phyloP scores from a whole-genome alignment of 1,140 invertebrate genomes.

The Zaprionus taronus region DNA sequence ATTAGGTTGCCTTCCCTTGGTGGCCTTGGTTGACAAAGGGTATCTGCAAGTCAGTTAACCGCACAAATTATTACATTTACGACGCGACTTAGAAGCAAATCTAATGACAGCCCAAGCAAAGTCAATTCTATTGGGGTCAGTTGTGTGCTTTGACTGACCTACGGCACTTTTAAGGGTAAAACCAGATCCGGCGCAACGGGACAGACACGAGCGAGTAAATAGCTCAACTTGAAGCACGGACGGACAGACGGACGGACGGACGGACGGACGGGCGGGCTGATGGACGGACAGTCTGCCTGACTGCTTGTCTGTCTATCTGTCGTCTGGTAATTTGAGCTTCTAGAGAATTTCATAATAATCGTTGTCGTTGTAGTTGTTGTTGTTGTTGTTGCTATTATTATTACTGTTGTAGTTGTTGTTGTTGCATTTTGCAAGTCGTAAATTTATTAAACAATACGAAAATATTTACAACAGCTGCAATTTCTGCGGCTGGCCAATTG shows the following conservation, averaged over 20 bases:
- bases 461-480: slow-evolving; percentile 42
- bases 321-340: slow-evolving; percentile 36
- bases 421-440: slow-evolving; percentile 37
- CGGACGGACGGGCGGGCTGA: too few relatives aligned
- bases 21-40: background rate
- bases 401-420: slow-evolving; percentile 14
- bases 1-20: background rate
- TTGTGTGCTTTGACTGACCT: slow-evolving; percentile 32
- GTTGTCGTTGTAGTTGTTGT: background rate
- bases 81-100: slow-evolving; percentile 17
- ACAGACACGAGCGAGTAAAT: slow-evolving; percentile 10
- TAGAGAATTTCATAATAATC: slow-evolving; percentile 40
- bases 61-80: background rate
- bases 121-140: slow-evolving; percentile 43
- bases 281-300: background rate
- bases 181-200: background rate
- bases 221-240: background rate
- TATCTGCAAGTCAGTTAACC: background rate
- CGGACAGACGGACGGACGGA: background rate
- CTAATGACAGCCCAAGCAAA: slow-evolving; percentile 33
- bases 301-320: background rate
- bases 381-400: background rate
- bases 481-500: slow-evolving; percentile 44
- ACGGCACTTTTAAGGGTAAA: slow-evolving; percentile 18
- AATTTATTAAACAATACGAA: slow-evolving; percentile 39